Percentiles rank a stretch among this genome's conserved stretches.
Evolutionary conservation across 2,797 vertebrate genomes (phyloP).

Genomic region (Cryptoblepharus egeriae): DNA sequence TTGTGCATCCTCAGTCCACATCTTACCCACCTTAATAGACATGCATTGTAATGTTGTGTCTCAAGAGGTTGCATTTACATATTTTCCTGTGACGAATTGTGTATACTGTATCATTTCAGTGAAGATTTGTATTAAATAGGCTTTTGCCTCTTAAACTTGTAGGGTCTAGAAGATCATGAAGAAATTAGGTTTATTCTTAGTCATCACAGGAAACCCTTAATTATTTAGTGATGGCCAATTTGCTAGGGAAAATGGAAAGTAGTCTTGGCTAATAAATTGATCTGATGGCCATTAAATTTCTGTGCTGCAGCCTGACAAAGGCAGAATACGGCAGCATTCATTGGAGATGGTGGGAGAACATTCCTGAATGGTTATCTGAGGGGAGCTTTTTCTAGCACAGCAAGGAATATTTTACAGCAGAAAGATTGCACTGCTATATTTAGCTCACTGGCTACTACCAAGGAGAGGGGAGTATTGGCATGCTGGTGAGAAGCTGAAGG

Average conservation of each 20-base stretch:
- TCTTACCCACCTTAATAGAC: conserved; percentile 9
- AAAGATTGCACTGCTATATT: conserved; percentile 74
- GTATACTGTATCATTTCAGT: neutral
- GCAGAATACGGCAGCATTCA: neutral
- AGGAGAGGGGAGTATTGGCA: conserved; percentile 57
- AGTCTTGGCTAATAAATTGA: neutral
- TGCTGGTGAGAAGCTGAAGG: conserved; percentile 58
- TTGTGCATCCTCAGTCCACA: neutral
- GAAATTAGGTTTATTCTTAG: neutral
- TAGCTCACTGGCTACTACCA: conserved; percentile 66
- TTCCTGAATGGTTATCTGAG: conserved; percentile 42
- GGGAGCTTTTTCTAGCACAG: conserved; percentile 52
- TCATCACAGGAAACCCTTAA: neutral
- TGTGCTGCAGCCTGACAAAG: neutral
- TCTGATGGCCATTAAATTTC: neutral
- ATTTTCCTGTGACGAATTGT: neutral
- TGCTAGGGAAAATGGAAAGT: conserved; percentile 19
- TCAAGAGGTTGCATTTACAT: neutral
- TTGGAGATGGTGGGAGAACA: neutral
- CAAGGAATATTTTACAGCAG: conserved; percentile 64
- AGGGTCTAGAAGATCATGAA: neutral
- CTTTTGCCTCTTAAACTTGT: neutral
- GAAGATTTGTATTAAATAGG: neutral
- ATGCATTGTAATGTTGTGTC: neutral
- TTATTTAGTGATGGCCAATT: neutral